Base-by-base conservation (phyloP, 2,888 invertebrate species). In the Plemyria rubiginata region DNA sequence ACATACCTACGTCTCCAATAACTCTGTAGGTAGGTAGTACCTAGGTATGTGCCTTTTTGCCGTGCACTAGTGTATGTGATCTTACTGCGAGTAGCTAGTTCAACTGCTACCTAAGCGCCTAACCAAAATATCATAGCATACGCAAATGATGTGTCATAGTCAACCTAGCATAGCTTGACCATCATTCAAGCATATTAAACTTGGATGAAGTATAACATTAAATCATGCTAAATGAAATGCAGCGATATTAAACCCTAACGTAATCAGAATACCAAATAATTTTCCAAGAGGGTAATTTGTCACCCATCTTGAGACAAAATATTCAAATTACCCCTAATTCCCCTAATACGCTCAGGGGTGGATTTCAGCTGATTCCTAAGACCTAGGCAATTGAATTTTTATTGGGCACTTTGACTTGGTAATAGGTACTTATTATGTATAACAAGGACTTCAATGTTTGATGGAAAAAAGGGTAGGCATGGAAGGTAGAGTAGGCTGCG, bases 281-380 rank as follows among this genome's bases (percentile, higher is more conserved):
- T 75, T 81, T 81, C 78, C 79, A 74, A 71, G 74, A 76, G 75
- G 62, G 51, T 57, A 67, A 69, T 70, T 62, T 15, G 71, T 69
- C 75, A 72, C 61, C 28, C 57, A 78, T 80, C 82, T 85, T 80
- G 74, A 80, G 76, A 74, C 53, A 36, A 65, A 60, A 66, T 67
- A 70, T 88, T 85, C 77, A 89, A 85, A 86, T 85, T 84, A 78
- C 77, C 82, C 82, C 80, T 82, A 85, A 86, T 85, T 81, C 40
- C 76, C 75, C 71, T n/a, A n/a, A n/a, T n/a, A n/a, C n/a, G n/a
- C 80, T 11, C 78, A 38, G 36, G 74, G 85, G 84, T 76, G 57
- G 71, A 81, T 87, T 86, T 73, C 63, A 83, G 84, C 79, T 81
- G 81, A 81, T 84, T 80, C 75, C 62, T 67, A 81, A 75, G 78